Base-by-base conservation (phyloP, 1,140 invertebrate species). In the Calephelis nemesis region DNA sequence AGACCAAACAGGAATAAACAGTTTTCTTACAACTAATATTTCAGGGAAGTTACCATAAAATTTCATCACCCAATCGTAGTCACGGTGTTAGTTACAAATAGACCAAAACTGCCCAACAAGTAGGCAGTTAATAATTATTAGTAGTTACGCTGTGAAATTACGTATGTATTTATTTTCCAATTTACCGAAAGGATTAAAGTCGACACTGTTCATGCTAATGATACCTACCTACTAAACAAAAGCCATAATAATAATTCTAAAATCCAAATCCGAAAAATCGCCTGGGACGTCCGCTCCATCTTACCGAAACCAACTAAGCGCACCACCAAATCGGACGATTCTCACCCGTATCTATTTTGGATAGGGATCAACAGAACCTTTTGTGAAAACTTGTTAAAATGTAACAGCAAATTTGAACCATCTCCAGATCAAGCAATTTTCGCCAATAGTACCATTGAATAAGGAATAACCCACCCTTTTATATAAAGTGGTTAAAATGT, bases 201-300 rank as follows among this genome's bases (percentile, higher is more conserved):
- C 42, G 42, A 9, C 8, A 45, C 7, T 45, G 42, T 45, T 45
- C 42, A 45, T 45, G 42, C 42, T 45, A 45, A 9, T 7, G 42
- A 6, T 45, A 63, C 70, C 19, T n/a, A n/a, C n/a, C n/a, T 19
- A 19, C 15, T 19, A 65, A 71, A 71, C 48, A 75, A 30, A 82
- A 71, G 74, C 72, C 70, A 65, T 68, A 85, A 85, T 81, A 83
- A 83, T 49, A 67, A 74, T 67, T 73, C 63, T 71, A 66, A 74
- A 75, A 73, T 77, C 73, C 70, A 81, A 84, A 85, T 82, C 84
- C 78, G 72, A 68, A 78, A 66, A 86, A 82, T 85, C 83, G 71
- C 80, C 72, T 75, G 81, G 81, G 82, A 83, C 74, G 69, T 13
- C 62, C 67, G 40, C 42, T 58, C 65, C 62, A 62, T 60, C 47